Conservation (phyloP, 2,113 vertebrate species). For the Clinocottus analis region DNA sequence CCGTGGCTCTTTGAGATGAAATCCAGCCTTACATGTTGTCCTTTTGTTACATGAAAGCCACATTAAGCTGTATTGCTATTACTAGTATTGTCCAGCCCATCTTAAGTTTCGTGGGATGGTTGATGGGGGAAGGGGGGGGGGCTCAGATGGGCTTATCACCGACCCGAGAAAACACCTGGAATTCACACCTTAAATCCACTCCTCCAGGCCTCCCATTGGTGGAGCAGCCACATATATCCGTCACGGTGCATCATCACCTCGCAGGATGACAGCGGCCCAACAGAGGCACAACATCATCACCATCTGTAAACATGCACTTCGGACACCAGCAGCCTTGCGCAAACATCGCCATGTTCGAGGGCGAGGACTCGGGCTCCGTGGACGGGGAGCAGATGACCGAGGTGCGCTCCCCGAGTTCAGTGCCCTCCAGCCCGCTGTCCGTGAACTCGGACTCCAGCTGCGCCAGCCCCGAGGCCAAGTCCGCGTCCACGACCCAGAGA, state of each 20-base stretch:
- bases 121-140: no score
- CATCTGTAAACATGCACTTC: conserved; percentile 69
- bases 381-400: conserved; percentile 51
- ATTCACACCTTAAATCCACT: conserved; percentile 85
- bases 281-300: not conserved
- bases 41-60: not conserved
- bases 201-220: conserved; percentile 82
- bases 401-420: conserved; percentile 62
- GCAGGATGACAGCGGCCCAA: conserved; percentile 56
- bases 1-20: not conserved
- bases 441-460: conserved; percentile 81
- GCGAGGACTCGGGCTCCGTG: conserved; percentile 36
- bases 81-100: not conserved
- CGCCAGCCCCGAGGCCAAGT: conserved; percentile 86
- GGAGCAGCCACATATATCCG: conserved; percentile 73
- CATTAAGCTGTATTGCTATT: not conserved
- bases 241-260: conserved; percentile 36
- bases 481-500: conserved; percentile 70
- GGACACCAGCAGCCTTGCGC: conserved; percentile 61
- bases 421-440: conserved; percentile 77
- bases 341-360: conserved; percentile 36
- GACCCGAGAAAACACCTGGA: conserved; percentile 75
- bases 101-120: conserved; percentile 51
- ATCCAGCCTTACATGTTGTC: not conserved
- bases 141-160: conserved; percentile 58